Base-by-base conservation (phyloP, 1,140 invertebrate genomes). In the Listronotus oregonensis region DNA sequence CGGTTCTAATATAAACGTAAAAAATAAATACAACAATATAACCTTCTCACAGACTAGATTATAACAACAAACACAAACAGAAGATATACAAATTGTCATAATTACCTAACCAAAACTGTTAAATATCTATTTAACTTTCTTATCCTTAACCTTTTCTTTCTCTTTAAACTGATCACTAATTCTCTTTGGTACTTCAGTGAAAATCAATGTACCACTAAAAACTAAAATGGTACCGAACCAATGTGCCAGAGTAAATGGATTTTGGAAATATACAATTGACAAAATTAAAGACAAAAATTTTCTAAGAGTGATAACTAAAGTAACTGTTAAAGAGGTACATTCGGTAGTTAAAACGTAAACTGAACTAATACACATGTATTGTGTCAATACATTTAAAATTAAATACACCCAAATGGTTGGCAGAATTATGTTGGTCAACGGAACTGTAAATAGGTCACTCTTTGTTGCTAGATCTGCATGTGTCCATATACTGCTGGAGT, bases 251-350 rank as follows among this genome's bases (percentile, higher is more conserved):
- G 96, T 98, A 76, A 99, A 99, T 3, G 91, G 88, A 83, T 99
- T 99, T 66, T 89, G 82, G 78, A 99, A 99, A 77, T 97, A 99
- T 39, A 95, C 74, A 72, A 99, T 97, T 1, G 97, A 99, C 76
- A 99, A 91, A 14, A 99, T 80, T 43, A 99, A 81, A 9, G 95
- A 97, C 6, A 95, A 82, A 77, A 99, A 99, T 80, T 99, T 99
- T 34, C 97, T 83, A 49, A 99, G 78, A 0, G 97, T 99, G 11
- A 99, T 89, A 3, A 99, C 94, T 59, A 99, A 81, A 0, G 96
- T 99, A 0, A 99, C 96, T 0, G 95, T 96, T 11, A 99, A 78
- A 0, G 96, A 97, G 8, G 92, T 87, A 76, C 95, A 97, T 78
- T 97, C 94, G 0, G 96, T 93, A 2, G 95, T 98, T 73, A 99